Evolutionary conservation across 2,888 invertebrate species (phyloP), one percentile per base, ranked within the genome.

Genomic region (Drosophila tanythrix): DNA sequence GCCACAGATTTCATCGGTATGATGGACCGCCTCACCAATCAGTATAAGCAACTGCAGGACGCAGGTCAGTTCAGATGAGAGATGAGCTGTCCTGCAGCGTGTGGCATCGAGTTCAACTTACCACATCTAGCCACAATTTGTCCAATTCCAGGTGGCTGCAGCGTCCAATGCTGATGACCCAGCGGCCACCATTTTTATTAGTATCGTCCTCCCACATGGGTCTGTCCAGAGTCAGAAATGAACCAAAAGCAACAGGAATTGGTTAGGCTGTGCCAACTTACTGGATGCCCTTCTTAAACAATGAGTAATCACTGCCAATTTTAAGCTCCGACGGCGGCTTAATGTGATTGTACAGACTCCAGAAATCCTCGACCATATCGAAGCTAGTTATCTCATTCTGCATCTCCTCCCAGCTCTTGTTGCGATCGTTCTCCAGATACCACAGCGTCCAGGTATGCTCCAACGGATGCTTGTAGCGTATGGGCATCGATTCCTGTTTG

Each of bases 331-430:
- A 96, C 15, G 97, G 96, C 76, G 95, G 94, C 93, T 97, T 97
- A 86, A 98, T 97, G 91, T 97, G 97, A 92, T 97, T 97, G 93
- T 96, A 97, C 60, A 98, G 94, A 89, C 97, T 98, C 99, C 99
- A 99, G 93, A 99, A 99, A 93, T 99, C 99, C 94, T 99, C 99
- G 35, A 98, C 98, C 43, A 98, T 98, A 91, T 97, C 96, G 93
- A 99, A 98, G 75, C 97, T 97, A 56, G 98, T 97, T 62, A 99
- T 96, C 93, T 98, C 96, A 91, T 97, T 96, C 90, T 98, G 96
- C 93, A 98, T 97, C 83, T 98, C 97, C 92, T 97, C 97, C 99
- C 99, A 99, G 72, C 95, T 94, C 91, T 95, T 96, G 60, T 82
- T 85, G 92, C 97, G 96, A 93, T 98, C 98, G 90, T 96, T 97